Evolutionary conservation across 37 sponge, comb jelly and placozoan genomes (phyloP).

Genomic region (Theonella swinhoei): DNA sequence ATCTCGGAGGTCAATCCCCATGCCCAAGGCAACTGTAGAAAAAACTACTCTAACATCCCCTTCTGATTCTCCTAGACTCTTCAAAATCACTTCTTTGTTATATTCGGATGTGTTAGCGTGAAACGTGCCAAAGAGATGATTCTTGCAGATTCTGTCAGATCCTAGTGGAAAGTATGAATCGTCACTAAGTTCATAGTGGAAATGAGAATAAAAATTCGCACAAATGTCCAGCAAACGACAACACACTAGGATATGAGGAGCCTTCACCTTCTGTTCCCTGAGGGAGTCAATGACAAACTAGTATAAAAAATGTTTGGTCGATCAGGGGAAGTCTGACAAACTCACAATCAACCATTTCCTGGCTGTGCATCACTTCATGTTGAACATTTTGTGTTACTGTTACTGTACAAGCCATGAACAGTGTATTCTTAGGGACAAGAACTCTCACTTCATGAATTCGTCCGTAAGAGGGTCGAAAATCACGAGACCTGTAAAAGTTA

Average conservation of each 20-base stretch:
- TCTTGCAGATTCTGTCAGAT: constrained; percentile 17
- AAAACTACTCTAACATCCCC: constrained; percentile 48
- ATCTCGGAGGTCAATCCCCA: constrained; percentile 27
- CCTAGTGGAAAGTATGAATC: constrained; percentile 39
- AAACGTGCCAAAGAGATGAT: constrained; percentile 50
- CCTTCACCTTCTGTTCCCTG: too few species aligned
- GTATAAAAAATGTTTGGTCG: constrained; percentile 54
- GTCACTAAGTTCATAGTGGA: constrained; percentile 22
- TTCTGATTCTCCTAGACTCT: constrained; percentile 27
- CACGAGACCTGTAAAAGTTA: constrained; percentile 40
- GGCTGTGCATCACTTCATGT: constrained; percentile 10
- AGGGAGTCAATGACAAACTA: too few species aligned
- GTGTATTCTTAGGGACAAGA: constrained; percentile 33
- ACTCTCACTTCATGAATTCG: constrained; percentile 44
- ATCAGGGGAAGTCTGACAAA: constrained; percentile 31
- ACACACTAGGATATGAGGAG: neutral
- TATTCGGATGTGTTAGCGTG: constrained; percentile 41
- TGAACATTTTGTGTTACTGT: constrained; percentile 10
- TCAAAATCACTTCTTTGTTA: constrained; percentile 37
- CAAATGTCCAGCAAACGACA: constrained; percentile 29
- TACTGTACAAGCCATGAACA: constrained; percentile 40
- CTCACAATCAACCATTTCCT: constrained; percentile 23
- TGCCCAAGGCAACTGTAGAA: constrained; percentile 36
- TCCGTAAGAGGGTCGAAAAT: constrained; percentile 56
- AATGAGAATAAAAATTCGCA: constrained; percentile 28